Percentiles rank a stretch among this genome's conserved stretches.
Evolutionary conservation across 2,888 invertebrate genomes (phyloP).

Genomic region (Cheilosia soror): DNA sequence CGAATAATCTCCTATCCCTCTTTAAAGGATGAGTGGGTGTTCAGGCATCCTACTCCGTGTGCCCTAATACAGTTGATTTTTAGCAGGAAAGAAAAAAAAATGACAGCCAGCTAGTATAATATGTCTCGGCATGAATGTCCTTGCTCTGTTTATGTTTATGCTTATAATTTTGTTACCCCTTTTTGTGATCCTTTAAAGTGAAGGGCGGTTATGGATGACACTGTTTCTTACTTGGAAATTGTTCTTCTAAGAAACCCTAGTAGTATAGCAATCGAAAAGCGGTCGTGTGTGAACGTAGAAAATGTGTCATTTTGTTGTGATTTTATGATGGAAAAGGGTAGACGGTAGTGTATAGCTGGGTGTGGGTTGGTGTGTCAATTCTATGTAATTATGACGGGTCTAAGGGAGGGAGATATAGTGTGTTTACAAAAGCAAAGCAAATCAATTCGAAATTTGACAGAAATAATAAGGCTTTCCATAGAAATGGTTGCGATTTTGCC

Average conservation of each 20-base stretch:
- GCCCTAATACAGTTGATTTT: constrained; percentile 36
- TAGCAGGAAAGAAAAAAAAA: constrained; percentile 21
- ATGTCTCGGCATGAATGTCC: constrained; percentile 41
- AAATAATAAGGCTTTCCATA: too few species aligned
- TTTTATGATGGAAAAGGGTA: constrained; percentile 41
- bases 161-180: constrained; percentile 66
- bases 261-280: constrained; percentile 63
- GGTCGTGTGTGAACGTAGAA: constrained; percentile 66
- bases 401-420: not conserved
- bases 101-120: constrained; percentile 13
- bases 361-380: not conserved
- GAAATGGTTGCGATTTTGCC: too few species aligned
- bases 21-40: constrained; percentile 55
- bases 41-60: constrained; percentile 48
- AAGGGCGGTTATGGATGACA: constrained; percentile 44
- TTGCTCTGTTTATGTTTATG: constrained; percentile 67
- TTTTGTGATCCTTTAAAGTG: constrained; percentile 26
- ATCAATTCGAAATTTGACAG: too few species aligned
- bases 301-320: constrained; percentile 56
- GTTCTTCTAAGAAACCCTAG: constrained; percentile 42
- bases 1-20: constrained; percentile 41
- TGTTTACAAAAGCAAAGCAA: too few species aligned
- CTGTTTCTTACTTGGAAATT: constrained; percentile 52
- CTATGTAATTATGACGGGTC: constrained; percentile 34
- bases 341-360: not conserved